A percentile compares a stretch with the other conserved stretches of the same genome.
phyloP scores from a whole-genome alignment of 2,113 vertebrate species.

The Saccopteryx leptura region DNA sequence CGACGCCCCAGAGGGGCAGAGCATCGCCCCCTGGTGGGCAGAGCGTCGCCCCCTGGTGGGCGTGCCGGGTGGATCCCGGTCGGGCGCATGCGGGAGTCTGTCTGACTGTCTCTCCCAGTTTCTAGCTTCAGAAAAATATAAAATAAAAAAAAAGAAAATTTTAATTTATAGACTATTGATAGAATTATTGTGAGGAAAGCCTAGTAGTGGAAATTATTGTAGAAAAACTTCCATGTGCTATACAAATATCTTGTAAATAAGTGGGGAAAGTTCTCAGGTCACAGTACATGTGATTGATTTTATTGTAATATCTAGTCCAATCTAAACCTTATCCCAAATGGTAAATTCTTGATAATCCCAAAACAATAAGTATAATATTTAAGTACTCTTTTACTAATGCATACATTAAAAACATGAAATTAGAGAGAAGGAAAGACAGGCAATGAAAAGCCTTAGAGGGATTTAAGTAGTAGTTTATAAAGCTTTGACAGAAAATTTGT shows the following conservation, averaged over 20 bases:
- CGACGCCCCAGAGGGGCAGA: too few relatives aligned
- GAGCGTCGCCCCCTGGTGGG: too few relatives aligned
- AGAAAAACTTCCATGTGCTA: not conserved
- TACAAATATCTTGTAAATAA: not conserved
- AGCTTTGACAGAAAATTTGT: not conserved
- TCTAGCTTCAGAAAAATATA: too few relatives aligned
- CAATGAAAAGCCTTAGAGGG: not conserved
- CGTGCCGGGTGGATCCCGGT: too few relatives aligned
- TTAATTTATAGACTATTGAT: not conserved
- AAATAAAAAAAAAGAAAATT: not conserved
- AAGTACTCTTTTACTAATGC: not conserved
- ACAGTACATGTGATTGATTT: not conserved
- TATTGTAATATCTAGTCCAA: not conserved
- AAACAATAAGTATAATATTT: not conserved
- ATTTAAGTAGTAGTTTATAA: not conserved
- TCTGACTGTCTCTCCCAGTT: too few relatives aligned
- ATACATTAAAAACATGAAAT: conserved; percentile 12
- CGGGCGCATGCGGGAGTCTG: too few relatives aligned
- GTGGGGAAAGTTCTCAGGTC: not conserved
- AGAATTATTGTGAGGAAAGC: not conserved
- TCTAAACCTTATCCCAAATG: not conserved
- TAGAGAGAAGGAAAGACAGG: not conserved
- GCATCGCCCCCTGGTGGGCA: too few relatives aligned
- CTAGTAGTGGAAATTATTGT: not conserved
- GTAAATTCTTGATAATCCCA: not conserved